Evolutionary conservation across 1,140 invertebrate genomes (phyloP).

Genomic region (Drosophila truncata): DNA sequence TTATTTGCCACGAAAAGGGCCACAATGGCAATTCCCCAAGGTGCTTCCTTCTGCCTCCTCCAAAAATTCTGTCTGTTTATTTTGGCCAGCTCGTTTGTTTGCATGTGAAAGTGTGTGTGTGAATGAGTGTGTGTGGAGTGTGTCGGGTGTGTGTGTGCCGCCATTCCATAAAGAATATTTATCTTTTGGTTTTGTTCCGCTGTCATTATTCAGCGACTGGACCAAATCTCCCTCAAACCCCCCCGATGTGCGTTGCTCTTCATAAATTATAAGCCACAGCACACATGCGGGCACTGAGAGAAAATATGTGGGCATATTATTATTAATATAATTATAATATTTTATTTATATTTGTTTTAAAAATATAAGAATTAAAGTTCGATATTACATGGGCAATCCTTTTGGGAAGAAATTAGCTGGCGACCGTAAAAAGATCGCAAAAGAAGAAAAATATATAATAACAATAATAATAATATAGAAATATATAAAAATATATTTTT

Average conservation of each 20-base stretch:
- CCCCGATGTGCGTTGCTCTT: slow-evolving; percentile 24
- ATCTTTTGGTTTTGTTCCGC: slow-evolving; percentile 38
- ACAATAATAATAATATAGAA: no score
- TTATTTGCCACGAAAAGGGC: slow-evolving; percentile 17
- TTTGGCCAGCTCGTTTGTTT: slow-evolving; percentile 36
- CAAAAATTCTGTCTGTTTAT: not conserved
- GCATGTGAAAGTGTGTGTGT: not conserved
- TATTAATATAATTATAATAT: no score
- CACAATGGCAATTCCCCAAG: slow-evolving; percentile 31
- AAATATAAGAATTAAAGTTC: not conserved
- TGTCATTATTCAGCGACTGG: slow-evolving; percentile 76
- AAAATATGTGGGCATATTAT: not conserved
- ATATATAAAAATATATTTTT: no score
- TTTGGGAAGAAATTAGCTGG: no score
- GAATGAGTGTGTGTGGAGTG: not conserved
- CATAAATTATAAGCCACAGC: slow-evolving; percentile 59
- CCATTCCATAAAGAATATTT: slow-evolving; percentile 64
- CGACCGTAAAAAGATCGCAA: no score
- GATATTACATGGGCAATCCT: no score
- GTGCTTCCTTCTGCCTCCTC: not conserved
- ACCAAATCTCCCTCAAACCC: slow-evolving; percentile 37
- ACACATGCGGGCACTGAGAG: slow-evolving; percentile 1
- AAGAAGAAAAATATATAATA: no score
- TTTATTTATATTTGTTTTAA: no score
- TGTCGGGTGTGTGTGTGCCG: not conserved